These are phyloP conservation scores for Adineta ricciae DNA, from an alignment of 2,888 invertebrate species.

Conservation along the genomic window DNA sequence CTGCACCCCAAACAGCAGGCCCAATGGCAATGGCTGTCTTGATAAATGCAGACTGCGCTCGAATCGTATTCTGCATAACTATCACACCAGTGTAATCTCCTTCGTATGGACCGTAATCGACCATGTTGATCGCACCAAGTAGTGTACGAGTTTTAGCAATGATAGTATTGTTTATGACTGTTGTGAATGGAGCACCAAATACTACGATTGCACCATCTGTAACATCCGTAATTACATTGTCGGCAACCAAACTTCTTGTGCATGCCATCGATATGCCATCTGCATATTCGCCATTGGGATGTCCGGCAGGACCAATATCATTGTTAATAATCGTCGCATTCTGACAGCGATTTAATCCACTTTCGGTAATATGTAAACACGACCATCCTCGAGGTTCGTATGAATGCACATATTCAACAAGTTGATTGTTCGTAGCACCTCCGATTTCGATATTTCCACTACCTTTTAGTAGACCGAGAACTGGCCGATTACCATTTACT, in stretches of 20 bases:
- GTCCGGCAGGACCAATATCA: not conserved
- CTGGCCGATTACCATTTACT: not conserved
- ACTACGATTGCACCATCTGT: not conserved
- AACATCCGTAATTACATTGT: not conserved
- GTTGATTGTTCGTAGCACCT: not conserved
- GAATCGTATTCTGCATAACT: not conserved
- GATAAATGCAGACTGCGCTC: not conserved
- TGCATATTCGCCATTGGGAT: not conserved
- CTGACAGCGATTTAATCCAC: not conserved
- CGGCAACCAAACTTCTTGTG: not conserved
- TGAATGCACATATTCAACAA: not conserved
- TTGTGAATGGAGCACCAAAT: not conserved
- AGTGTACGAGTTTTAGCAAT: not conserved
- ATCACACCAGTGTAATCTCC: not conserved
- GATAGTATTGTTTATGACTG: not conserved
- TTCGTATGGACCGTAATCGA: not conserved
- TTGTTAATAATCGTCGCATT: not conserved
- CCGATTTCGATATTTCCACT: not conserved
- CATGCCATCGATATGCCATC: not conserved
- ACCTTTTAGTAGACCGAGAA: not conserved
- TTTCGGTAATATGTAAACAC: not conserved
- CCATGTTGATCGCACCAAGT: not conserved
- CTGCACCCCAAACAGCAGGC: not conserved
- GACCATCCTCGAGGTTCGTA: constrained; percentile 10
- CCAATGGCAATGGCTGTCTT: not conserved